phyloP scores from a whole-genome alignment of 2,888 invertebrate species.

The Zootermopsis nevadensis region DNA sequence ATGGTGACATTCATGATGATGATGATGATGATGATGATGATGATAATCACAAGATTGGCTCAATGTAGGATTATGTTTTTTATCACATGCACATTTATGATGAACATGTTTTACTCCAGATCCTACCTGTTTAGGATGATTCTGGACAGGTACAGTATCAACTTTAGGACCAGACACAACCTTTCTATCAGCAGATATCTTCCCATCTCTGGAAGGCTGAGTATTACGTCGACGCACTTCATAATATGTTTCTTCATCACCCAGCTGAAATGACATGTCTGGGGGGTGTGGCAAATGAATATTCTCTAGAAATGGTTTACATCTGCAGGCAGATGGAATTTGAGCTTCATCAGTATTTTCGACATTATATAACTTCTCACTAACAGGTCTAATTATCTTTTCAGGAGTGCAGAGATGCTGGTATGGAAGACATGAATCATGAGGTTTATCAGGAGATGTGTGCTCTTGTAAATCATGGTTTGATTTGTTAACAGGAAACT shows the following conservation, averaged over 20 bases:
- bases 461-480: not conserved
- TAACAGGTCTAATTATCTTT: not conserved
- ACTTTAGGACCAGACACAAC: not conserved
- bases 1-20: not conserved
- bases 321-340: not conserved
- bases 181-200: not conserved
- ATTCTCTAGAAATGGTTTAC: not conserved
- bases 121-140: not conserved
- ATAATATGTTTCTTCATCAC: conserved; percentile 7
- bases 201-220: not conserved
- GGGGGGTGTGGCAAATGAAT: not conserved
- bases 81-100: not conserved
- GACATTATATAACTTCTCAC: not conserved
- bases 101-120: not conserved
- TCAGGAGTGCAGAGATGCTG: not conserved
- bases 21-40: no score
- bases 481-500: not conserved
- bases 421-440: not conserved
- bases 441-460: not conserved
- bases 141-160: not conserved
- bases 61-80: not conserved
- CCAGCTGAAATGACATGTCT: not conserved
- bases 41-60: no score
- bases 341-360: not conserved
- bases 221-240: conserved; percentile 2